Evolutionary conservation across 1,140 invertebrate species (phyloP).

Genomic region (Drosophila orosa): DNA sequence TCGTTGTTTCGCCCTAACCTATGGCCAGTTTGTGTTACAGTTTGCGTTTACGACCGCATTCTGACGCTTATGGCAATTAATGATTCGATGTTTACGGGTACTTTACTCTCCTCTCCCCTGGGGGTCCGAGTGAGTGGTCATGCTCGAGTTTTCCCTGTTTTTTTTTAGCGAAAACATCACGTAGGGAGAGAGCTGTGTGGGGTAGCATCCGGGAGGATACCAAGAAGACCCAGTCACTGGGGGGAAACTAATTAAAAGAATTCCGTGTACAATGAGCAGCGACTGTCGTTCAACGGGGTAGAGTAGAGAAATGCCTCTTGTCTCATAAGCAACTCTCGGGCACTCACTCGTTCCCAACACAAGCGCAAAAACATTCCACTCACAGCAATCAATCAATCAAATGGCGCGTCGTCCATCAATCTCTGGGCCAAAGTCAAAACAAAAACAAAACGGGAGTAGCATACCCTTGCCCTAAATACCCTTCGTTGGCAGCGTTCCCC

Average conservation of each 20-base stretch:
- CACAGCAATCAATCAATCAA: conserved; percentile 53
- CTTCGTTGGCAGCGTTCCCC: conserved; percentile 1
- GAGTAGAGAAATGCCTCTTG: conserved; percentile 38
- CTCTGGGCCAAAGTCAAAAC: conserved; percentile 53
- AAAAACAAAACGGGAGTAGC: conserved; percentile 31
- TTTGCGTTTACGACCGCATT: conserved; percentile 35
- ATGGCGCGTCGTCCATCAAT: conserved; percentile 48
- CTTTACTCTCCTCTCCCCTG: conserved; percentile 2
- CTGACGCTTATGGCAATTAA: conserved; percentile 35
- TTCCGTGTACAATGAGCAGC: conserved; percentile 23
- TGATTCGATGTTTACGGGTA: conserved; percentile 25
- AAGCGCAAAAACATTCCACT: conserved; percentile 42
- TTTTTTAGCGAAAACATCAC: conserved; percentile 28
- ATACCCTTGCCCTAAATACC: conserved; percentile 33
- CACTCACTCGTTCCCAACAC: conserved; percentile 15
- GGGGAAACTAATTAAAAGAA: conserved; percentile 53
- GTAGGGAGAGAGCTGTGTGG: conserved; percentile 10
- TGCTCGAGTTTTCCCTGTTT: conserved; percentile 16
- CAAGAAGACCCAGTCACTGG: conserved; percentile 18
- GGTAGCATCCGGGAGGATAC: conserved; percentile 14
- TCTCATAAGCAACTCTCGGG: conserved; percentile 51
- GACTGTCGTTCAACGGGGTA: conserved; percentile 9
- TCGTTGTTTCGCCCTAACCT: conserved; percentile 9
- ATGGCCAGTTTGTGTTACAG: conserved; percentile 17
- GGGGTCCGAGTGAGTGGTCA: conserved; percentile 17